Evolutionary conservation across 2,888 invertebrate genomes (phyloP), one percentile per base, ranked within the genome.

Genomic region (Diogma glabrata): DNA sequence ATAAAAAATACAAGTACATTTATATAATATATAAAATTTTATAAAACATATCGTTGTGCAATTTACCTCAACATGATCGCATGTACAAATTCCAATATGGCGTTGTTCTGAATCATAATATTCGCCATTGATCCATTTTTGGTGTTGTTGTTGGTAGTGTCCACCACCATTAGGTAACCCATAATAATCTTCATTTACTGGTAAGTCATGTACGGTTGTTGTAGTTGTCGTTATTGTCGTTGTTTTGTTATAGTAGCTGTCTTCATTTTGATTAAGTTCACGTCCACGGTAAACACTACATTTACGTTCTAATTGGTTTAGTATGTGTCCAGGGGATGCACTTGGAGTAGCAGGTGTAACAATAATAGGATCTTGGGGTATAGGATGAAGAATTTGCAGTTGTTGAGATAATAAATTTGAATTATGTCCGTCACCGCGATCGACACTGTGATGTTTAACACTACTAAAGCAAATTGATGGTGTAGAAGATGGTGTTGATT

Each of bases 31-130:
- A n/a, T n/a, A n/a, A n/a, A n/a, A n/a, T n/a, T n/a, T n/a, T n/a
- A n/a, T n/a, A n/a, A n/a, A n/a, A n/a, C n/a, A n/a, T n/a, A n/a
- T n/a, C n/a, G n/a, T n/a, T n/a, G n/a, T n/a, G n/a, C n/a, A n/a
- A n/a, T 14, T 67, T 69, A 70, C 70, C 70, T 70, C 70, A 57
- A 68, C 64, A 54, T 70, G 70, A 54, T 70, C 70, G 57, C 70
- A 70, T 50, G 68, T 60, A 59, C 70, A 70, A 56, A 69, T 65
- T 52, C 67, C 70, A 57, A 51, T 12, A 24, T 50, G 33, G 30
- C 50, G 49, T 43, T 53, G 53, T 14, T 54, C 56, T 10, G 68
- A 65, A 60, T 70, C 70, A 57, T 67, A 70, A 58, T 67, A 70
- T 53, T 67, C 69, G 54, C 66, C 64, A 36, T 65, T 55, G 53